These are phyloP conservation scores for Leptinotarsa peninsularis DNA, from an alignment of 2,888 invertebrate genomes.

Conservation along the genomic window DNA sequence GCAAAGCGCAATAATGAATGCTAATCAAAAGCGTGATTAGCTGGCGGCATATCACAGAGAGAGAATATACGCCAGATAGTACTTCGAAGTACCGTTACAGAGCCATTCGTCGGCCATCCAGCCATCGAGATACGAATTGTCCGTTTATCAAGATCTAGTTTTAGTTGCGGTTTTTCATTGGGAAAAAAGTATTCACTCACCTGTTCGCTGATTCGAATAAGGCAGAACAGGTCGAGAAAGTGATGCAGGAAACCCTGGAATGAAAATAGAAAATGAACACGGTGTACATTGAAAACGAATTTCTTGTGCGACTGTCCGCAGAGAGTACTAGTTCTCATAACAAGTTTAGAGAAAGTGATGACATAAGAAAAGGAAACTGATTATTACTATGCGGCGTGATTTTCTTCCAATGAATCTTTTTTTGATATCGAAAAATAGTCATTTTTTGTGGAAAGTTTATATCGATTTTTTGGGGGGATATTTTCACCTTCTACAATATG, in stretches of 20 bases:
- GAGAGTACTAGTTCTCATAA: neutral
- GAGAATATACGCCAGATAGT: slow-evolving; percentile 7
- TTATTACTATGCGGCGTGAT: no score
- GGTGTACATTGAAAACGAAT: neutral
- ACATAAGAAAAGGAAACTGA: no score
- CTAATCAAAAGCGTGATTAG: slow-evolving; percentile 53
- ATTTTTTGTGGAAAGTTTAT: no score
- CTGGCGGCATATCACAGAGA: slow-evolving; percentile 39
- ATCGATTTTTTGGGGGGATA: no score
- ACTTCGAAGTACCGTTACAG: slow-evolving; percentile 12
- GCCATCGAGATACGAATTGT: slow-evolving; percentile 1
- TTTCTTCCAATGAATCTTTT: no score
- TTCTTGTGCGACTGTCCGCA: neutral
- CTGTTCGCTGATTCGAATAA: neutral
- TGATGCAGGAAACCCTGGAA: neutral
- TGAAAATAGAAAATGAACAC: neutral
- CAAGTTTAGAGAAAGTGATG: no score
- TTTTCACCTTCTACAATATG: no score
- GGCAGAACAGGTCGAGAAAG: slow-evolving; percentile 17
- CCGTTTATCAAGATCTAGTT: slow-evolving; percentile 14
- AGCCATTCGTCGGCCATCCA: slow-evolving; percentile 4
- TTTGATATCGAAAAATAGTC: no score
- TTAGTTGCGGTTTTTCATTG: neutral
- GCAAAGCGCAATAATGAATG: slow-evolving; percentile 49
- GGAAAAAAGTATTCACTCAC: neutral